Evolutionary conservation across 2,888 invertebrate species (phyloP), one percentile per base, ranked within the genome.

Genomic region (Orchestes rusci): DNA sequence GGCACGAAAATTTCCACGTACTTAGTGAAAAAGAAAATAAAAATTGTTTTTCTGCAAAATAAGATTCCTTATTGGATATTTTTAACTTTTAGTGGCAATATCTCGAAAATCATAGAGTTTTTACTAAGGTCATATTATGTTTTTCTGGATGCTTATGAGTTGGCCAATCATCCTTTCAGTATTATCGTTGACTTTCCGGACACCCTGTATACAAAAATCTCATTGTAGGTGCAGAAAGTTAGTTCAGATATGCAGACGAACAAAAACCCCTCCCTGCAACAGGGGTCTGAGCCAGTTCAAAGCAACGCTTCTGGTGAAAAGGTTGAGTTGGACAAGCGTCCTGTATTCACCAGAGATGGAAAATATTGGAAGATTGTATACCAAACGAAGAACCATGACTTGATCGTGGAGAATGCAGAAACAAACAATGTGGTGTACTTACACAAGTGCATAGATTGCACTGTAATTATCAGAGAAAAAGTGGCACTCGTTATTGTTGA

Each of bases 371-470:
- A 90, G 35, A 85, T 97, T 64, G 91, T 95, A 71, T 84, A 93
- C 70, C 92, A 96, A 65, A 84, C 84, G 64, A 87, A 86, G 59
- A 92, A 93, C 69, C 72, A 78, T 35, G 77, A 81, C 56, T 70
- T 97, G 41, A 65, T 89, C 1, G 81, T 99, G 15, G 85, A 88
- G 43, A 81, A 88, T 53, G 86, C 84, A 1, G 92, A 94, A 65
- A 90, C 94, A 87, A 97, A 96, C 73, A 97, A 99, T 71, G 89
- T 92, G n/a, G 86, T 97, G 15, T 97, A 99, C 72, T 79, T 96
- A 75, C 99, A 80, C 76, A 87, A 84, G 44, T 97, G 96, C 70
- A 81, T 82, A 62, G 85, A 93, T 66, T 88, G 89, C 2, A 84
- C 89, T 34, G 73, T 97, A 46, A 82, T 85, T 33, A 79, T 93